Evolutionary conservation across 2,797 vertebrate genomes (phyloP), one percentile per base, ranked within the genome.

Genomic region (Telmatherina bonti): DNA sequence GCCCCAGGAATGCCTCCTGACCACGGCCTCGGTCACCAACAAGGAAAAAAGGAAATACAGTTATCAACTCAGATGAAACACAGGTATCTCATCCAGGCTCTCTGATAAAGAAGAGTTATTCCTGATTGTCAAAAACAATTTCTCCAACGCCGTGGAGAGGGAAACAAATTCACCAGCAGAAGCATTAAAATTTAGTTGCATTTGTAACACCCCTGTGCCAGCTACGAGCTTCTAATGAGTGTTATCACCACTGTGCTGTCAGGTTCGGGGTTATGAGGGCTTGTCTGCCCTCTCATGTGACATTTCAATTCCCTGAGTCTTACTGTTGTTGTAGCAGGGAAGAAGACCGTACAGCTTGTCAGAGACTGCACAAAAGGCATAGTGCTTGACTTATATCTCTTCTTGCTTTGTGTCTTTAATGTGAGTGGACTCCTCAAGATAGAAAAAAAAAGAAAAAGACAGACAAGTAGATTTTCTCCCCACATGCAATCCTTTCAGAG

Each of bases 1-100:
- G 85, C 87, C 92, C 89, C 87, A 89, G 90, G 91, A 92, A 91
- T 91, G 85, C 81, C 79, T 82, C 69, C 79, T 53, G 85, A 93
- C 93, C 90, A 79, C 90, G 86, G 83, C 79, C 72, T 72, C 71
- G 80, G 89, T 84, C 79, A 72, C 82, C 68, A 79, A 84, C 61
- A 76, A 78, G 73, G 74, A 79, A 22, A 47, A 22, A 67, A 79
- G 49, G 62, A 79, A 84, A 66, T 15, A 62, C 67, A 81, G 74
- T 76, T 73, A 88, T 86, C 70, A 67, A 57, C 70, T 66, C 12
- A 24, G 56, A 63, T 67, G 55, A 68, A 76, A 68, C 12, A 2
- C 26, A 54, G 62, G 51, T 53, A 66, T 78, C 74, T 61, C 60
- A 51, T 31, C 9, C 8, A 59, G 58, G 20, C 27, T 20, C 45